phyloP scores from a whole-genome alignment of 2,113 vertebrate genomes.

The Illadopsis cleaveri region DNA sequence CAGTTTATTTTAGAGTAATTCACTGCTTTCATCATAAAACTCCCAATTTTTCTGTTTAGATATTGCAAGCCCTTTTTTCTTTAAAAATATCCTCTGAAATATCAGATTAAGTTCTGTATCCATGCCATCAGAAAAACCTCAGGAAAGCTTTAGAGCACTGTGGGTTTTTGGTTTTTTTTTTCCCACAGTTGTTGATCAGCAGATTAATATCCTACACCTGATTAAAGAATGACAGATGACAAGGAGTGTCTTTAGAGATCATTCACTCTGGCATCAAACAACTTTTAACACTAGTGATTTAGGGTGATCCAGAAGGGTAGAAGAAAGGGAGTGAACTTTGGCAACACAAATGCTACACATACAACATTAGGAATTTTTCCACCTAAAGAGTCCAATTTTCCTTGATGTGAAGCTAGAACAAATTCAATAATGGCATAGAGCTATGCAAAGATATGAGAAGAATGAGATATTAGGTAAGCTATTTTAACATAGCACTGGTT shows the following conservation, averaged over 20 bases:
- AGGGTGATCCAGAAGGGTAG: not conserved
- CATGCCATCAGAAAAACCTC: not conserved
- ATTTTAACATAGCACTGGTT: not conserved
- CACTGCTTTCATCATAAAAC: not conserved
- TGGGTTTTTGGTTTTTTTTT: not conserved
- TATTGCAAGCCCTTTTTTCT: not conserved
- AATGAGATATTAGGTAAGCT: not conserved
- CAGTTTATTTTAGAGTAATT: not conserved
- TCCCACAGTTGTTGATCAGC: not conserved
- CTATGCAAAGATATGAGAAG: not conserved
- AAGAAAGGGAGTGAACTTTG: not conserved
- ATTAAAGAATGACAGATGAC: not conserved
- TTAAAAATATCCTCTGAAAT: slow-evolving; percentile 17
- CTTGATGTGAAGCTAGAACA: not conserved
- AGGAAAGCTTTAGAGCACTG: not conserved
- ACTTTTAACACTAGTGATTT: not conserved
- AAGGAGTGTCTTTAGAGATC: not conserved
- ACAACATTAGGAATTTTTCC: not conserved
- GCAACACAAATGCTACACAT: not conserved
- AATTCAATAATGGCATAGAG: not conserved
- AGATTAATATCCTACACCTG: not conserved
- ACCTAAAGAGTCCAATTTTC: not conserved
- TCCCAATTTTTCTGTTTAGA: not conserved
- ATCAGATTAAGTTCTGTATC: not conserved
- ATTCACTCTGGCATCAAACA: not conserved